Evolutionary conservation across 2,888 invertebrate genomes (phyloP), one percentile per base, ranked within the genome.

Genomic region (Apantesis nais): DNA sequence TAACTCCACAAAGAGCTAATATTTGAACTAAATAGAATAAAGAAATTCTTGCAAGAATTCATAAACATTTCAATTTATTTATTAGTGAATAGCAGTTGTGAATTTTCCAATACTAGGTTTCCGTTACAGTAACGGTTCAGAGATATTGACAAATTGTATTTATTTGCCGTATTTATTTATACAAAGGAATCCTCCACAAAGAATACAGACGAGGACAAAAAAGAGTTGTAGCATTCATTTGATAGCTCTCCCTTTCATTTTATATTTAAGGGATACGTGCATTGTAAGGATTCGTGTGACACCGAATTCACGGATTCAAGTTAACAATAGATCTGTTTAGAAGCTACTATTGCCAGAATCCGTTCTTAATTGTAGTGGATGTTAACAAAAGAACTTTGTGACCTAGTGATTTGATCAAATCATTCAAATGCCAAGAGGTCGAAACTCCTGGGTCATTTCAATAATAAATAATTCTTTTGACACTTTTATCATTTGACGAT

Each of bases 361-460:
- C 77, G 76, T 70, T 70, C 66, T 67, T 64, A 85, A 87, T 88
- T 84, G 87, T 83, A 81, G 77, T 70, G 66, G 75, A 76, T 81
- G 85, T 88, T 83, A 67, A 71, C 72, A 55, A 55, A 52, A 55
- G 12, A 25, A 12, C n/a, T 55, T 55, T 25, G 55, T 55, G 25
- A 25, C 25, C 25, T 11, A 39, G 39, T 39, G 39, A 39, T 39
- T 39, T 39, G 44, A 44, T 44, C 16, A 34, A 19, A 22, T 61
- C 19, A 19, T 41, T 25, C 37, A 16, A 19, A 75, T 70, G 66
- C 75, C 79, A 80, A 74, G 77, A 66, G 71, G 58, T 68, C 48
- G n/a, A 52, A n/a, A 11, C n/a, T n/a, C 19, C 48, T 22, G 48
- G 22, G 19, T n/a, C 77, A 64, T 61, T 70, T 31, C 19, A 29